Percentiles rank a stretch among this genome's conserved stretches.
Conservation (phyloP, 2,113 vertebrate genomes). For the Stegastes partitus region DNA sequence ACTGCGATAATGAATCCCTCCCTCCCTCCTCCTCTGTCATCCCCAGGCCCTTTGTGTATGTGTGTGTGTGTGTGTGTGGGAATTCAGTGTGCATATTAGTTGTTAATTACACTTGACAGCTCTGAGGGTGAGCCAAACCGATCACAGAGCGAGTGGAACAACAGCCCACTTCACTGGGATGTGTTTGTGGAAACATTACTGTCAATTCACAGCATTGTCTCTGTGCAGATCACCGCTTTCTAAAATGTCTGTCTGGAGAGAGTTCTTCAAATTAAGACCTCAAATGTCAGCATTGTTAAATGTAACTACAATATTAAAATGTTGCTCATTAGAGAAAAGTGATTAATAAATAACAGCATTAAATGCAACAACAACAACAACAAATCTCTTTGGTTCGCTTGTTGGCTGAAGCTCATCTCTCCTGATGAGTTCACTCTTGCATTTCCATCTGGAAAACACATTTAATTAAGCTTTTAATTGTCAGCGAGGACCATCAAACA, state of each 20-base stretch:
- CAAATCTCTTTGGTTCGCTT: neutral
- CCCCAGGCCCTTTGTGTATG: conserved; percentile 53
- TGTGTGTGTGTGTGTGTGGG: conserved; percentile 52
- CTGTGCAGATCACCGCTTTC: neutral
- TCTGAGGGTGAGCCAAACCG: conserved; percentile 68
- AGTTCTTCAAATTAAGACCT: conserved; percentile 4
- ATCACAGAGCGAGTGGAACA: conserved; percentile 68
- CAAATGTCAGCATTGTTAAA: neutral
- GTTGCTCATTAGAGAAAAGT: neutral
- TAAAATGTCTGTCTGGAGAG: neutral
- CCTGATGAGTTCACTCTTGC: neutral
- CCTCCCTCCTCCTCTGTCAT: conserved; percentile 28
- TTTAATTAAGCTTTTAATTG: neutral
- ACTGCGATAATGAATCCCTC: conserved; percentile 68
- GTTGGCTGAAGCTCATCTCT: neutral
- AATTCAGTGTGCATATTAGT: conserved; percentile 52
- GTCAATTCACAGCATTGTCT: conserved; percentile 32
- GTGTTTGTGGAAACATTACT: conserved; percentile 21
- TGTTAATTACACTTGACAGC: conserved; percentile 84
- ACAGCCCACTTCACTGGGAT: conserved; percentile 55
- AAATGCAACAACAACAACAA: neutral
- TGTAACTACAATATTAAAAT: neutral
- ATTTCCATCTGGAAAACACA: neutral
- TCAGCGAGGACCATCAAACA: neutral
- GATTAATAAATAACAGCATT: neutral